Percentiles rank a stretch among this genome's conserved stretches.
phyloP scores from a whole-genome alignment of 2,113 vertebrate species.

The Rhineura floridana region DNA sequence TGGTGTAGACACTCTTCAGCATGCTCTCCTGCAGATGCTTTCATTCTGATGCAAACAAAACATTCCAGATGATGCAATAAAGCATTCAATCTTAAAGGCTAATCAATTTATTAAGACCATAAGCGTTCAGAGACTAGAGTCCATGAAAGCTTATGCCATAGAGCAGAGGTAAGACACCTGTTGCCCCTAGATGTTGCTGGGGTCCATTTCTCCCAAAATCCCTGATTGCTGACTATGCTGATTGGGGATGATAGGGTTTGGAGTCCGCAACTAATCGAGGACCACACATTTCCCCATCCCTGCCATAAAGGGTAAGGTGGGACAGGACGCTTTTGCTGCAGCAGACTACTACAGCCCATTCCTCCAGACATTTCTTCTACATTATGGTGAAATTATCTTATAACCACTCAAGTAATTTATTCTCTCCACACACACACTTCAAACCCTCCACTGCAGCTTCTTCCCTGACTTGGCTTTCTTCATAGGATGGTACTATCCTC shows the following conservation, averaged over 20 bases:
- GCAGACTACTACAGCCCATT: too few species aligned
- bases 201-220: too few species aligned
- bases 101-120: background rate
- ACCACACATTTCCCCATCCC: too few species aligned
- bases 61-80: background rate
- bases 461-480: rapidly evolving
- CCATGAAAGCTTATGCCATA: too few species aligned
- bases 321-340: background rate
- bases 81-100: background rate
- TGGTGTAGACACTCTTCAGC: background rate
- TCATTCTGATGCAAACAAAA: too few species aligned
- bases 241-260: too few species aligned
- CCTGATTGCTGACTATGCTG: too few species aligned
- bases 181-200: too few species aligned
- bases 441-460: background rate
- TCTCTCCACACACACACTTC: background rate
- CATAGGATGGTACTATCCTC: rapidly evolving
- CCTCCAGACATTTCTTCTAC: background rate
- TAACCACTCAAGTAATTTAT: background rate
- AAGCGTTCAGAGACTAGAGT: background rate
- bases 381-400: background rate
- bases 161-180: too few species aligned
- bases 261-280: too few species aligned
- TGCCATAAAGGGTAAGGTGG: background rate
- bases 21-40: background rate